phyloP scores from a whole-genome alignment of 1,140 invertebrate genomes.

The Zelostemma sp. region DNA sequence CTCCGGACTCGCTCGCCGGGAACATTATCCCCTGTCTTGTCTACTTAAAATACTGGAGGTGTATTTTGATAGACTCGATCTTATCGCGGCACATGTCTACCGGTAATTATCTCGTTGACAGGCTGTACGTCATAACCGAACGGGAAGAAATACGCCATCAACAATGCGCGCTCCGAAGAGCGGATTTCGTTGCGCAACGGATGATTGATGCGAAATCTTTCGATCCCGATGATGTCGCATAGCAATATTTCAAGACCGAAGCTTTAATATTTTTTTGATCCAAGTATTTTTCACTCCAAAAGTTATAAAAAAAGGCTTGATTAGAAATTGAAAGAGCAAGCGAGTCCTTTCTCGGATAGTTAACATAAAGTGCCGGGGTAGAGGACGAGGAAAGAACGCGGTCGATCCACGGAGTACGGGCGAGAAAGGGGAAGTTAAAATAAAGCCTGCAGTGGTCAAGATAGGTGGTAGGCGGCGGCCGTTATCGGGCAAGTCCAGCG shows the following conservation, averaged over 20 bases:
- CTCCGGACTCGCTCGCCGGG: not conserved
- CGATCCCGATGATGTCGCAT: no score
- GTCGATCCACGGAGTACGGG: constrained; percentile 22
- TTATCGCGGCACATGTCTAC: not conserved
- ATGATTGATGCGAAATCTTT: no score
- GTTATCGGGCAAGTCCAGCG: constrained; percentile 50
- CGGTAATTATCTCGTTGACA: constrained; percentile 2
- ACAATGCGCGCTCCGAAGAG: not conserved
- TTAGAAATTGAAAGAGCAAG: no score
- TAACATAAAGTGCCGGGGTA: no score
- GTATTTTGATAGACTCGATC: constrained; percentile 2
- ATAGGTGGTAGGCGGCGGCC: constrained; percentile 44
- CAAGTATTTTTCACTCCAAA: no score
- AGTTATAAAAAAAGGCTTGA: no score
- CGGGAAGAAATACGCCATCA: not conserved
- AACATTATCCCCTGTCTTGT: constrained; percentile 6
- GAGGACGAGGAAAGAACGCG: constrained; percentile 7
- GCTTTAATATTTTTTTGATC: no score
- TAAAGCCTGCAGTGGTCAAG: constrained; percentile 54
- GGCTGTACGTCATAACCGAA: not conserved
- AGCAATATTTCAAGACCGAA: no score
- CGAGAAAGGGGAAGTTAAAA: constrained; percentile 50
- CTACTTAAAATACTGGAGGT: constrained; percentile 4
- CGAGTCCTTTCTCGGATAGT: no score
- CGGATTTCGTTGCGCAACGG: no score